Base-by-base conservation (phyloP, 1,140 invertebrate species). In the Euglossa dilemma region DNA sequence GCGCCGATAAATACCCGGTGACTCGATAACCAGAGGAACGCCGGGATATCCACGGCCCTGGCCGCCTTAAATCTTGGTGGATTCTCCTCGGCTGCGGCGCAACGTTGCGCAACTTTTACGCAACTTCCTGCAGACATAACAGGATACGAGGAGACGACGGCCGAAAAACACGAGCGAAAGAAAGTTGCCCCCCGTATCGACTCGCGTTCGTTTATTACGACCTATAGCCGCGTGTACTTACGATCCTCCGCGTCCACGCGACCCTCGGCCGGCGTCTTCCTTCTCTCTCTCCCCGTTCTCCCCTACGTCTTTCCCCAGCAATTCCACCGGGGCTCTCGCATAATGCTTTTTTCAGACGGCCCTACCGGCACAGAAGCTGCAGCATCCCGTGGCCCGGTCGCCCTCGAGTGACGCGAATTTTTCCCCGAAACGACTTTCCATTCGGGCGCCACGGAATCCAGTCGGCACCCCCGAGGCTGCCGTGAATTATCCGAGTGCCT, bases 381-480 rank as follows among this genome's bases (percentile, higher is more conserved):
- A 80, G 84, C 75, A 85, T 88, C 78, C 70, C 47, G 77, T 75
- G 23, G 20, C 43, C 73, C 43, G 50, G 57, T 74, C 61, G 70
- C 79, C 83, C 59, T n/a, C 56, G 79, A 88, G 87, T 89, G 88
- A 89, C 84, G 87, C 79, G 87, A 89, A 89, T 80, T 85, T 87
- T 89, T 89, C 78, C 81, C 63, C 75, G 87, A 76, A 89, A 89
- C 87, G 88, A 89, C 87, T 81, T 85, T 87, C 80, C 83, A 76
- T 89, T 86, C 87, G 81, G 54, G 76, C 74, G 64, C 23, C 85
- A 71, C 85, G 87, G 59, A 83, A 85, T 76, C 80, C 52, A 61
- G 43, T 56, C 47, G 73, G 67, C 72, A 82, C 83, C 86, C 87
- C 88, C 75, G 81, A 86, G 88, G 85, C 84, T 71, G 56, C 78